phyloP scores from a whole-genome alignment of 2,888 invertebrate species.

The Hydraecia micacea region DNA sequence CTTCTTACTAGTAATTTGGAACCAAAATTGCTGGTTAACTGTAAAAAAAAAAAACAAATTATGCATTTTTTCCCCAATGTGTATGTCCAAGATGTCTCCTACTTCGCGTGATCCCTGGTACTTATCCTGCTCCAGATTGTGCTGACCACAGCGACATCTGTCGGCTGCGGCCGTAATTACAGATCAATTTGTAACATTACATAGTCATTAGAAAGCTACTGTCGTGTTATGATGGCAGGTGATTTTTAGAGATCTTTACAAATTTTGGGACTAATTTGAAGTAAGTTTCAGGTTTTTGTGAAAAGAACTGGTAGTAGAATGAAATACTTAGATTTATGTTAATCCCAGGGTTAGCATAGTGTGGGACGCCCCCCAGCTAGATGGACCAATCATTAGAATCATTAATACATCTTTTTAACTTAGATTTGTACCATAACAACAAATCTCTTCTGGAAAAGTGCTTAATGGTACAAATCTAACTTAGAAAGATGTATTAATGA shows the following conservation, averaged over 20 bases:
- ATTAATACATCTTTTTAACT: too few relatives aligned
- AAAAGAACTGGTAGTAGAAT: not conserved
- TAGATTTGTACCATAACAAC: too few relatives aligned
- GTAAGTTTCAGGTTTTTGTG: not conserved
- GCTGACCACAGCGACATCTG: slow-evolving; percentile 63
- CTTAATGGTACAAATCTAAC: too few relatives aligned
- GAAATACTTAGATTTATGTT: not conserved
- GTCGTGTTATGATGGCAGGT: slow-evolving; percentile 21
- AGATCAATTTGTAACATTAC: slow-evolving; percentile 31
- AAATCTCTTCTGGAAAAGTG: too few relatives aligned
- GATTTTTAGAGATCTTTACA: slow-evolving; percentile 54
- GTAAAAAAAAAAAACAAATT: not conserved
- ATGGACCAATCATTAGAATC: too few relatives aligned
- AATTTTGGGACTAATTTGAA: not conserved
- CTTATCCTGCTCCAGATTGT: slow-evolving; percentile 44
- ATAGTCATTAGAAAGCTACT: slow-evolving; percentile 14
- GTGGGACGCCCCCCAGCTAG: too few relatives aligned
- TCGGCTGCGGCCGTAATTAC: slow-evolving; percentile 38
- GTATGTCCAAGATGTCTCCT: slow-evolving; percentile 25
- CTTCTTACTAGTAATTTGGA: not conserved
- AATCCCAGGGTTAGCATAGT: too few relatives aligned
- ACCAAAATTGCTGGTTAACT: not conserved
- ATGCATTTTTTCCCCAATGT: not conserved
- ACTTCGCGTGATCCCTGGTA: slow-evolving; percentile 25
- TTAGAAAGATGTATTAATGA: too few relatives aligned